Evolutionary conservation across 2,113 vertebrate genomes (phyloP).

Genomic region (Pseudolaguvia tuberculata): DNA sequence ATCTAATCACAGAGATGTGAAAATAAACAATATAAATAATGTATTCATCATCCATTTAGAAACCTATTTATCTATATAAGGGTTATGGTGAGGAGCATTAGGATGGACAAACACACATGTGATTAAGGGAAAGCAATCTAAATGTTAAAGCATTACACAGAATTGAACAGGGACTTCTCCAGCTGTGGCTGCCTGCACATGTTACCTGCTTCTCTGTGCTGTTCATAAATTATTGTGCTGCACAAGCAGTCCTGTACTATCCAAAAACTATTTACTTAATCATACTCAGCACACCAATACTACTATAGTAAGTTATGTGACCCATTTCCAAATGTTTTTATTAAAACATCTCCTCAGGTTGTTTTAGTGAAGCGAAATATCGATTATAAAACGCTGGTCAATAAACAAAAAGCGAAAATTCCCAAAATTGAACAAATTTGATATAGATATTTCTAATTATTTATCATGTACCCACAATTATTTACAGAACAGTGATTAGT

Average conservation of each 20-base stretch:
- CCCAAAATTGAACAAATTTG: too few relatives aligned
- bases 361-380: too few relatives aligned
- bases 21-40: background rate
- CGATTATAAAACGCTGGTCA: too few relatives aligned
- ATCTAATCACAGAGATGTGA: background rate
- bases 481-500: too few relatives aligned
- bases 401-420: too few relatives aligned
- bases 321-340: background rate
- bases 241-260: conserved; percentile 12
- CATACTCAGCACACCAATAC: conserved; percentile 3
- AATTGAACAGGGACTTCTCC: background rate
- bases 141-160: background rate
- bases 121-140: too few relatives aligned
- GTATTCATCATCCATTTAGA: background rate
- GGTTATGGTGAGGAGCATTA: background rate
- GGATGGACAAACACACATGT: background rate
- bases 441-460: too few relatives aligned
- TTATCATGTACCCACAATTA: too few relatives aligned
- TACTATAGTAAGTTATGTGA: background rate
- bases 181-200: background rate
- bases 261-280: background rate
- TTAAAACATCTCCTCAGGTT: too few relatives aligned
- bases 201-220: background rate
- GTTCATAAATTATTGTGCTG: background rate
- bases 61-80: background rate